These are phyloP conservation scores for Garrulus glandarius DNA, from an alignment of 2,797 vertebrate genomes.

Conservation along the genomic window DNA sequence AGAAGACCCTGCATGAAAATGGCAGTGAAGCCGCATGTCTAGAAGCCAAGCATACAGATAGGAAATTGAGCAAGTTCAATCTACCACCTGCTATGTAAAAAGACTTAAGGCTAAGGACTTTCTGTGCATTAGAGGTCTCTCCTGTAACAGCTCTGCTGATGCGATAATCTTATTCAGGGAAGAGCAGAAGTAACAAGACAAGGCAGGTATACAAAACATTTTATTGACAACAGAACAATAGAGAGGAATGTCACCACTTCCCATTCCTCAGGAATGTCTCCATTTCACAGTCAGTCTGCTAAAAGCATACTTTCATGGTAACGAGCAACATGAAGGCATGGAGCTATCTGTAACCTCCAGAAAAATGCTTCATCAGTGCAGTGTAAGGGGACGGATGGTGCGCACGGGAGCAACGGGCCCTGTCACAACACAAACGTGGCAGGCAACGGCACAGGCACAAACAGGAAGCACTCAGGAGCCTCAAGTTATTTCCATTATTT, in stretches of 20 bases:
- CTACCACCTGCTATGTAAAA: not conserved
- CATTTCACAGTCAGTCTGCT: constrained; percentile 69
- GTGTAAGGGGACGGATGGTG: not conserved
- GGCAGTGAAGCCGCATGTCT: not conserved
- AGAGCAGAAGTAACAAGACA: constrained; percentile 50
- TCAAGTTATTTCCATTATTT: not conserved
- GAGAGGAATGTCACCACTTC: constrained; percentile 76
- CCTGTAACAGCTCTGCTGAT: not conserved
- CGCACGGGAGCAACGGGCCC: not conserved
- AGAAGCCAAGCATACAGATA: not conserved
- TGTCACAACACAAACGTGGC: not conserved
- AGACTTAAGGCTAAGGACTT: not conserved
- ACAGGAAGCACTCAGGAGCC: not conserved
- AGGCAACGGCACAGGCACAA: not conserved
- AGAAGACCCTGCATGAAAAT: not conserved
- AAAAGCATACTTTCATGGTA: constrained; percentile 47
- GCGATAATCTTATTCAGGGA: not conserved
- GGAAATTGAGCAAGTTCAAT: not conserved
- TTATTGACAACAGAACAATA: constrained; percentile 79
- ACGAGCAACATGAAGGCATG: not conserved
- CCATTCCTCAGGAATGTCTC: constrained; percentile 76
- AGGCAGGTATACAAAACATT: constrained; percentile 75
- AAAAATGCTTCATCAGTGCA: not conserved
- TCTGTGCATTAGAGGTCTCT: not conserved
- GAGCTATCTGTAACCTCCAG: not conserved